Conservation (phyloP, 1,140 invertebrate genomes). For the Cyclargus thomasi region DNA sequence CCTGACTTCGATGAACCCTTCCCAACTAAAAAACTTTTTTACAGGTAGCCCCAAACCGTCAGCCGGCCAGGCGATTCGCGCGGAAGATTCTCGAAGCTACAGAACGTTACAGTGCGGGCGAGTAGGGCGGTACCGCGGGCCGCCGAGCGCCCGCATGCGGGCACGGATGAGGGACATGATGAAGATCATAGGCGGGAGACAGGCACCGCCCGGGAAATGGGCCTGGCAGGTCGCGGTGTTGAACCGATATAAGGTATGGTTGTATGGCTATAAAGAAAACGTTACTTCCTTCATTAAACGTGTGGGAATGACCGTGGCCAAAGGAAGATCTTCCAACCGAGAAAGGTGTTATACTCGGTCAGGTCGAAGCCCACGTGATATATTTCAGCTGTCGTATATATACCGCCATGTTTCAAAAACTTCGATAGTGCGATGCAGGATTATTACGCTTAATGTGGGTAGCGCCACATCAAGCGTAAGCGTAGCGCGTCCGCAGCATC, state of each 20-base stretch:
- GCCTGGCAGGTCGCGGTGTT: slow-evolving; percentile 95
- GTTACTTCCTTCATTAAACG: too few relatives aligned
- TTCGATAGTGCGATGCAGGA: too few relatives aligned
- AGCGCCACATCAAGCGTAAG: too few relatives aligned
- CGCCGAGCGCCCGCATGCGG: slow-evolving; percentile 31
- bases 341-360: too few relatives aligned
- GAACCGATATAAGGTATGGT: slow-evolving; percentile 83
- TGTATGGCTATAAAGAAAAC: not conserved
- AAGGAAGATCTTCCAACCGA: too few relatives aligned
- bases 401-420: too few relatives aligned
- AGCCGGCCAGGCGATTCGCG: slow-evolving; percentile 43
- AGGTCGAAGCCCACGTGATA: too few relatives aligned
- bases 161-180: slow-evolving; percentile 74
- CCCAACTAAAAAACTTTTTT: not conserved
- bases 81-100: slow-evolving; percentile 37
- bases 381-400: too few relatives aligned
- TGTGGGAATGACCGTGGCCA: too few relatives aligned
- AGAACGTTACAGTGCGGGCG: slow-evolving; percentile 37
- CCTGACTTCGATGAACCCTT: not conserved
- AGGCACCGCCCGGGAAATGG: slow-evolving; percentile 87
- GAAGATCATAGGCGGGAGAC: slow-evolving; percentile 90
- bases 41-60: slow-evolving; percentile 52
- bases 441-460: too few relatives aligned
- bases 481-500: too few relatives aligned
- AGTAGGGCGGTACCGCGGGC: slow-evolving; percentile 43